A percentile compares a stretch with the other conserved stretches of the same genome.
Evolutionary conservation across 1,140 invertebrate species (phyloP).

Genomic region (Coelopa frigida): DNA sequence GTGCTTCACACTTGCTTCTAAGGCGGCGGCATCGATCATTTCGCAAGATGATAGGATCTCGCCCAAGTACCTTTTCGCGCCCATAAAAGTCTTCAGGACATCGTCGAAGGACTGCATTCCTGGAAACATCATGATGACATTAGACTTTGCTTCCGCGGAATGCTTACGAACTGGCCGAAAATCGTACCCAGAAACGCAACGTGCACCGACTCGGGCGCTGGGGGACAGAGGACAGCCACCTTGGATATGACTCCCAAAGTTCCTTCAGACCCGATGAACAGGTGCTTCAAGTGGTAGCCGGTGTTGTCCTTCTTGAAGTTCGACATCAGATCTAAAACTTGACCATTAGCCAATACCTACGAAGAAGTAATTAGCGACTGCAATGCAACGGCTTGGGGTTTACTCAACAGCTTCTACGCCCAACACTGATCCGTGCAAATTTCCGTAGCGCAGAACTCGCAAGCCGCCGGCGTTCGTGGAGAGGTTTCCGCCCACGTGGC

Average conservation of each 20-base stretch:
- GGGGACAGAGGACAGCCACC: constrained; percentile 82
- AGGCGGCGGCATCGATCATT: constrained; percentile 72
- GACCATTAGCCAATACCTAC: constrained; percentile 82
- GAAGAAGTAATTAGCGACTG: no score
- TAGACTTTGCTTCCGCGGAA: background rate
- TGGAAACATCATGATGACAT: constrained; percentile 1
- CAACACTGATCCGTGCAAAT: constrained; percentile 83
- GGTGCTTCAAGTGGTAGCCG: constrained; percentile 91
- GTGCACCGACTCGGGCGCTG: constrained; percentile 68
- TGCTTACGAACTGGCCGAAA: background rate
- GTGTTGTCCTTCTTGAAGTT: constrained; percentile 95
- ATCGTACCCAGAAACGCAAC: constrained; percentile 82
- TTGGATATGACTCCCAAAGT: constrained; percentile 92
- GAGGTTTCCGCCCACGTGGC: constrained; percentile 95
- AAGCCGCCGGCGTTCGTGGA: constrained; percentile 95
- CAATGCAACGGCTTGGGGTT: no score
- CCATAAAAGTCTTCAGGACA: constrained; percentile 65
- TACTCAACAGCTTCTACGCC: constrained; percentile 85
- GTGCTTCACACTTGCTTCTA: constrained; percentile 54
- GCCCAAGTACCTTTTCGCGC: constrained; percentile 65
- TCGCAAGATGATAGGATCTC: constrained; percentile 93
- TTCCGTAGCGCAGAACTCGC: constrained; percentile 89
- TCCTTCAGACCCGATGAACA: constrained; percentile 97
- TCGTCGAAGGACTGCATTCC: constrained; percentile 48
- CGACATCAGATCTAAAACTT: constrained; percentile 77